These are phyloP conservation scores for Aphis craccivora DNA, from an alignment of 1,140 invertebrate genomes.

Conservation along the genomic window DNA sequence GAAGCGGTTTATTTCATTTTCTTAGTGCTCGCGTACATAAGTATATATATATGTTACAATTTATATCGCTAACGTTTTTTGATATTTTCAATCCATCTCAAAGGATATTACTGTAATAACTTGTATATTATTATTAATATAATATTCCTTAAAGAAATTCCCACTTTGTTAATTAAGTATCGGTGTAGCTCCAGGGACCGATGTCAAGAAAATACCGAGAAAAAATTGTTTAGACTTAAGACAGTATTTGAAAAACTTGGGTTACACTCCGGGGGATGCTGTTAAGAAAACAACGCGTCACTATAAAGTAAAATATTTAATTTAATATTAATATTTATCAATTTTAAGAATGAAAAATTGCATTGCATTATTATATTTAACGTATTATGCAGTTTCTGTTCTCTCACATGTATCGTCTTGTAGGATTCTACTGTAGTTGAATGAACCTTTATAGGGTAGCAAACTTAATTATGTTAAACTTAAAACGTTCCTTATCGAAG, in stretches of 20 bases:
- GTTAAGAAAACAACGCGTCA: background rate
- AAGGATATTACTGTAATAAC: background rate
- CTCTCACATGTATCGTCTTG: background rate
- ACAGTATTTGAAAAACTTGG: conserved; percentile 1
- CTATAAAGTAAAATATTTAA: background rate
- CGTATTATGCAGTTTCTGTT: background rate
- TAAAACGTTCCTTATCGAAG: background rate
- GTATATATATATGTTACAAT: background rate
- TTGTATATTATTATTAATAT: background rate
- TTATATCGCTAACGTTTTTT: background rate
- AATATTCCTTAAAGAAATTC: background rate
- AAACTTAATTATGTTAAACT: conserved; percentile 28
- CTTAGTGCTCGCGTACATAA: background rate
- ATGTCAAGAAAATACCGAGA: background rate
- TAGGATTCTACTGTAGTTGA: background rate
- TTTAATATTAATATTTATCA: background rate
- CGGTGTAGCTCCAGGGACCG: background rate
- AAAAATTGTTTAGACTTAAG: background rate
- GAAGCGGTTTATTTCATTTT: background rate
- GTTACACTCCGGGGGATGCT: background rate
- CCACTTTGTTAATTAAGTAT: conserved; percentile 12
- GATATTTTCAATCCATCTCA: background rate
- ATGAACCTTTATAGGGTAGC: background rate
- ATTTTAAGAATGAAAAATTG: background rate
- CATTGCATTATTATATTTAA: background rate